A percentile compares a stretch with the other conserved stretches of the same genome.
phyloP scores from a whole-genome alignment of 2,888 invertebrate species.

The Hypolimnas misippus region DNA sequence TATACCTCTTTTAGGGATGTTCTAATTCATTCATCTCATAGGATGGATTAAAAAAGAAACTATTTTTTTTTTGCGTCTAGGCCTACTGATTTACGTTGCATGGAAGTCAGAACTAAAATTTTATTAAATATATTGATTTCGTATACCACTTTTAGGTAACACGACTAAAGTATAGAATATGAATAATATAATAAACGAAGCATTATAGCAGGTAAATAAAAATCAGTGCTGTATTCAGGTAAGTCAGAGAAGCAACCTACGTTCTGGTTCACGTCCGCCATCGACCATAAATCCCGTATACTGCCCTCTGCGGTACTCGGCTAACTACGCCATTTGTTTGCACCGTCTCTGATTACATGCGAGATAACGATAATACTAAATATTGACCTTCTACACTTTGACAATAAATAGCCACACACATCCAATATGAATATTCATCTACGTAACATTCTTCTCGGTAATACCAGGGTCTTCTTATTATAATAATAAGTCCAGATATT shows the following conservation, averaged over 20 bases:
- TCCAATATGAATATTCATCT: not conserved
- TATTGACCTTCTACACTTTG: conserved; percentile 15
- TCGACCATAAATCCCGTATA: conserved; percentile 74
- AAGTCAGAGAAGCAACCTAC: conserved; percentile 20
- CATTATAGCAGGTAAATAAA: not conserved
- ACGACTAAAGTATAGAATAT: not conserved
- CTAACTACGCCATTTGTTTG: conserved; percentile 79
- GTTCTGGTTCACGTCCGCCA: conserved; percentile 42
- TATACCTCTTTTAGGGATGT: too few species aligned
- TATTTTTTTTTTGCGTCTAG: too few species aligned
- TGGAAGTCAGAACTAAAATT: too few species aligned
- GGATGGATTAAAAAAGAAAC: too few species aligned
- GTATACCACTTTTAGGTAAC: too few species aligned
- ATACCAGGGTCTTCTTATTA: too few species aligned
- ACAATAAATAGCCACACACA: not conserved
- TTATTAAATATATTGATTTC: too few species aligned
- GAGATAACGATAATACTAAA: conserved; percentile 47
- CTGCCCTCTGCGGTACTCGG: conserved; percentile 76
- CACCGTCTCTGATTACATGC: conserved; percentile 72
- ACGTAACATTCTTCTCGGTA: too few species aligned
- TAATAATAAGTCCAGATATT: too few species aligned
- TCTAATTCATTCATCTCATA: too few species aligned
- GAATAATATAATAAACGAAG: not conserved
- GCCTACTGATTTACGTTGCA: too few species aligned
- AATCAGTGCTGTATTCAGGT: conserved; percentile 2